Percentiles rank a stretch among this genome's conserved stretches.
phyloP scores from a whole-genome alignment of 2,113 vertebrate genomes.

The Erythrolamprus reginae region DNA sequence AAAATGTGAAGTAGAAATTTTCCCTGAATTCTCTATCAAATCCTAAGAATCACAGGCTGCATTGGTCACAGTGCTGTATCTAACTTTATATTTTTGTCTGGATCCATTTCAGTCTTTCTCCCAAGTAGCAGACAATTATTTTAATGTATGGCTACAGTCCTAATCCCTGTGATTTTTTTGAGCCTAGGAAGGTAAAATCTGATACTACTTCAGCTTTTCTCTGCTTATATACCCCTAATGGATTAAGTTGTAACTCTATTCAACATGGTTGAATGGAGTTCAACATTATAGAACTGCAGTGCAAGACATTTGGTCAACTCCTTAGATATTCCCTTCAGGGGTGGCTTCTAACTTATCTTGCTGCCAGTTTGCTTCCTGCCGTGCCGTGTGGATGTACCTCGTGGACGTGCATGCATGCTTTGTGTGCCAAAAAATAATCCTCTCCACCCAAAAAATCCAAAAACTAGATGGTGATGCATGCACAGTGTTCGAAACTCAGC shows the following conservation, averaged over 20 bases:
- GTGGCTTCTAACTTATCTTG: too few species aligned
- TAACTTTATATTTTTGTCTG: background rate
- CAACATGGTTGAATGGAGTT: too few species aligned
- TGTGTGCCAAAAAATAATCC: too few species aligned
- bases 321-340: background rate
- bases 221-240: background rate
- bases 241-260: background rate
- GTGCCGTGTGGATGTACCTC: too few species aligned
- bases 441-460: too few species aligned
- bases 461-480: too few species aligned
- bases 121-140: background rate
- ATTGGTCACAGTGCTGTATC: background rate
- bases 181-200: background rate
- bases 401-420: too few species aligned
- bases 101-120: background rate
- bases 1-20: background rate
- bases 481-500: too few species aligned
- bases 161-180: background rate
- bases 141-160: background rate
- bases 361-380: too few species aligned
- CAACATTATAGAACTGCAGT: background rate
- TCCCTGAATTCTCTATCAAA: background rate
- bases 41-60: background rate
- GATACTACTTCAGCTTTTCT: background rate
- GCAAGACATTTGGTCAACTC: background rate